Base-by-base conservation (phyloP, 1,140 invertebrate species). In the Calliphora vicina region DNA sequence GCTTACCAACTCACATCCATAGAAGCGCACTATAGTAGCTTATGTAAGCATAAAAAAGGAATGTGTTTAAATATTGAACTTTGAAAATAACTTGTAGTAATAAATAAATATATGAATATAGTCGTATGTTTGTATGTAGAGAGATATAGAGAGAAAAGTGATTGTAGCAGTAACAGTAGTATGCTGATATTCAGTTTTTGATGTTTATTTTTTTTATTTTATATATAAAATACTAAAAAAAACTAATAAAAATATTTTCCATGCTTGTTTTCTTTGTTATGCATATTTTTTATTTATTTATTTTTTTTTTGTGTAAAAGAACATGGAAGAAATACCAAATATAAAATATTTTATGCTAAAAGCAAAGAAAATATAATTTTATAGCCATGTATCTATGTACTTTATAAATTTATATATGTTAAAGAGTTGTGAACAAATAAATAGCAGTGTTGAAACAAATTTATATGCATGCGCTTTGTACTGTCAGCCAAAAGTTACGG, bases 191-290 rank as follows among this genome's bases (percentile, higher is more conserved):
- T 57, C 15, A 57, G 6, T 57, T 57, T 57, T 17, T 57, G 50
- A n/a, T 57, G 50, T 57, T 57, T 57, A 2, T 57, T 17, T 57
- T 57, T 1, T n/a, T 57, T 57, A n/a, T 57, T 57, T 57, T n/a
- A 2, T n/a, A 1, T 1, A 17, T 57, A 57, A 57, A 57, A 57
- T 57, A 17, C n/a, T 57, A 57, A 57, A n/a, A 57, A 57, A 57
- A 57, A 57, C 50, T 57, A 57, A 57, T 57, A 57, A 57, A 57
- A 57, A 57, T 57, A 57, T 57, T 57, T 57, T 57, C 50, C n/a
- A 57, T 57, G 6, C 50, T n/a, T 57, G 17, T 57, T 57, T 57
- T 57, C 50, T 57, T 57, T 57, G 50, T 57, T n/a, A 57, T n/a
- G 50, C 50, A n/a, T 57, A 57, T 17, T 57, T 57, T 57, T 35